phyloP scores from a whole-genome alignment of 2,113 vertebrate species.

The Hydropotes inermis region DNA sequence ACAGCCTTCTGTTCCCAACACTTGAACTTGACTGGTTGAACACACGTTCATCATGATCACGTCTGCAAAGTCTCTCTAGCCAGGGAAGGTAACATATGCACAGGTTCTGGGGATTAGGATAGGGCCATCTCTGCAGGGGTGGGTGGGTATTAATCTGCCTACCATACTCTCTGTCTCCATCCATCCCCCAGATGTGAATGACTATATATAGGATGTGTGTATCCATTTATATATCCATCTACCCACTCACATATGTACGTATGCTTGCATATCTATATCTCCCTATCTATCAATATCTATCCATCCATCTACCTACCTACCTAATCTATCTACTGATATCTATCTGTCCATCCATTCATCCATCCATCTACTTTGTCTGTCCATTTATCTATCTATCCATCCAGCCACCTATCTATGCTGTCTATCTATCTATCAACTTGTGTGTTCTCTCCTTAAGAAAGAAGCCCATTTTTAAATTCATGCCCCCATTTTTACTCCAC shows the following conservation, averaged over 20 bases:
- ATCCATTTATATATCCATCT: not conserved
- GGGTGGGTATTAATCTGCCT: not conserved
- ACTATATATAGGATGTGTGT: too few relatives aligned
- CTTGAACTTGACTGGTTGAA: not conserved
- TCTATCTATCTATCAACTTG: not conserved
- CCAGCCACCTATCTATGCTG: not conserved
- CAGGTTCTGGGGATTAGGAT: too few relatives aligned
- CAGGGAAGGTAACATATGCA: not conserved
- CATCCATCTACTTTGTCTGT: not conserved
- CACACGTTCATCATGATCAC: not conserved
- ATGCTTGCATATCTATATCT: too few relatives aligned
- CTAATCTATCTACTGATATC: not conserved
- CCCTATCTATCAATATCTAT: too few relatives aligned
- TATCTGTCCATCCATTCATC: not conserved
- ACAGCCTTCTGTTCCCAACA: not conserved
- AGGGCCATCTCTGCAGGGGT: not conserved
- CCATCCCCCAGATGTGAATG: not conserved
- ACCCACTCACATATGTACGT: not conserved
- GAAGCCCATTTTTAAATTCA: not conserved
- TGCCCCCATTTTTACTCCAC: not conserved
- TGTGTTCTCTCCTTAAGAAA: not conserved
- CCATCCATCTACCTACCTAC: too few relatives aligned
- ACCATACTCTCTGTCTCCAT: rapidly evolving
- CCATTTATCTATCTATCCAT: too few relatives aligned
- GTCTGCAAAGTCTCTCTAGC: not conserved